phyloP scores from a whole-genome alignment of 2,113 vertebrate species.

The Plotosus lineatus region DNA sequence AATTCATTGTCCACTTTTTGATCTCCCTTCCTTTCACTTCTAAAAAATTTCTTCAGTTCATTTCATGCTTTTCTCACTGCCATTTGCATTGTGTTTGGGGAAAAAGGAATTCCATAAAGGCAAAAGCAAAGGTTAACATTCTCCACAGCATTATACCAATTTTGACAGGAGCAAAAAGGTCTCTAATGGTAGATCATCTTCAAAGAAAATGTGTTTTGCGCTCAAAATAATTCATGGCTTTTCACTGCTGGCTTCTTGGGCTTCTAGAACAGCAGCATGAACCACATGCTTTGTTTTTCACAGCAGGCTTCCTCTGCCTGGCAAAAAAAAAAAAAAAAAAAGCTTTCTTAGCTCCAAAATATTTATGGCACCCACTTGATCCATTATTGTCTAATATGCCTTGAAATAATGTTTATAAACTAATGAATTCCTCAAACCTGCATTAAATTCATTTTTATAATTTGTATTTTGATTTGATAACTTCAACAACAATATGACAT shows the following conservation, averaged over 20 bases:
- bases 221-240: constrained; percentile 81
- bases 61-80: constrained; percentile 61
- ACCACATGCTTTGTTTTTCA: constrained; percentile 76
- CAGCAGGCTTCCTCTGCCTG: constrained; percentile 75
- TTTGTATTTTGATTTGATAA: constrained; percentile 70
- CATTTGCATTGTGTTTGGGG: constrained; percentile 70
- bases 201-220: constrained; percentile 81
- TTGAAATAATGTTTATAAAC: constrained; percentile 73
- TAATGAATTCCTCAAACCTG: constrained; percentile 70
- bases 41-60: constrained; percentile 70
- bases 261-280: constrained; percentile 76
- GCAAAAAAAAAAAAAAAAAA: constrained; percentile 74
- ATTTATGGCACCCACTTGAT: constrained; percentile 72
- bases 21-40: constrained; percentile 32
- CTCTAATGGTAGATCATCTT: constrained; percentile 77
- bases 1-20: constrained; percentile 10
- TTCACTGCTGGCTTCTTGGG: constrained; percentile 76
- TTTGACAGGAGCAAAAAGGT: constrained; percentile 78
- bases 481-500: constrained; percentile 69
- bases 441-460: constrained; percentile 68
- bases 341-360: constrained; percentile 72
- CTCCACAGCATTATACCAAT: constrained; percentile 78
- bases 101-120: constrained; percentile 74
- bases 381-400: constrained; percentile 75
- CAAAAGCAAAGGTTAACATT: constrained; percentile 81